phyloP scores from a whole-genome alignment of 2,888 invertebrate genomes.

The Microctonus brassicae region DNA sequence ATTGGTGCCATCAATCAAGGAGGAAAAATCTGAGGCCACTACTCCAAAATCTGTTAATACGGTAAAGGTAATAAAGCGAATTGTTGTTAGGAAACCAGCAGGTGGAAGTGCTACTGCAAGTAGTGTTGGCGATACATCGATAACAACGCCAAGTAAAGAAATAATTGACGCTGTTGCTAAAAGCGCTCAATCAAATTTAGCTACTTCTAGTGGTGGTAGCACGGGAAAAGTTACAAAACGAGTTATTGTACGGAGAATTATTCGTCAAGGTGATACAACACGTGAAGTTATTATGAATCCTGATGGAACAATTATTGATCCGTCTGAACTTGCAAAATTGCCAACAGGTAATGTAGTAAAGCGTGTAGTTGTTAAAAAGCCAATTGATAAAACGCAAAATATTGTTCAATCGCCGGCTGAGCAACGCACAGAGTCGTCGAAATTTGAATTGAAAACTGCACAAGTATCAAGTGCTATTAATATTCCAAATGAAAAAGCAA shows the following conservation, averaged over 20 bases:
- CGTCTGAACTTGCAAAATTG: conserved; percentile 65
- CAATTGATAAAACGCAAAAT: conserved; percentile 15
- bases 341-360: conserved; percentile 67
- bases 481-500: conserved; percentile 33
- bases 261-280: conserved; percentile 66
- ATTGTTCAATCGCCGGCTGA: conserved; percentile 25
- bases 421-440: conserved; percentile 49
- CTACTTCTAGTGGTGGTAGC: conserved; percentile 32
- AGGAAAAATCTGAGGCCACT: conserved; percentile 48
- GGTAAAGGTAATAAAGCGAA: conserved; percentile 66
- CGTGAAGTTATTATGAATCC: conserved; percentile 68
- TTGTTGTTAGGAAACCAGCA: conserved; percentile 62
- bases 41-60: conserved; percentile 55
- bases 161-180: conserved; percentile 39
- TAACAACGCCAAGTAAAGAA: conserved; percentile 47
- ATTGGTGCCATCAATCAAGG: conserved; percentile 45
- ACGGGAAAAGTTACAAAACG: conserved; percentile 61
- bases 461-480: conserved; percentile 42
- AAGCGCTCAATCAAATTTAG: conserved; percentile 7
- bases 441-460: conserved; percentile 62
- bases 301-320: conserved; percentile 66
- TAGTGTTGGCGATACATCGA: conserved; percentile 46
- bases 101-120: conserved; percentile 30
- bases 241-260: conserved; percentile 66
- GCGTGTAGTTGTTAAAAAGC: conserved; percentile 65